Conservation (phyloP, 2,113 vertebrate species). For the Sakesphorus luctuosus region DNA sequence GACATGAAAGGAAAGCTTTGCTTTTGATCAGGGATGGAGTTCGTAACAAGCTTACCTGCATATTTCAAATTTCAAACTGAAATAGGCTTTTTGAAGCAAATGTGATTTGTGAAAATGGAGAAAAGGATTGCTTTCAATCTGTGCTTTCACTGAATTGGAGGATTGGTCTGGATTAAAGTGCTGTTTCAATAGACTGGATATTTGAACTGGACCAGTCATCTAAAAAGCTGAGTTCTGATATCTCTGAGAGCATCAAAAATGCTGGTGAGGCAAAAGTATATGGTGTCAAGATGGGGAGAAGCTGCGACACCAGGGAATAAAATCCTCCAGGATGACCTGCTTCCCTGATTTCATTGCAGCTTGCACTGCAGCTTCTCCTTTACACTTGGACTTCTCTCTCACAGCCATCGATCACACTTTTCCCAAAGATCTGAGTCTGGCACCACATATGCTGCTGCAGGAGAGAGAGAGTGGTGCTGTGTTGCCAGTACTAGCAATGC, state of each 20-base stretch:
- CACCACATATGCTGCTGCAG: background rate
- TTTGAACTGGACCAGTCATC: background rate
- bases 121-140: background rate
- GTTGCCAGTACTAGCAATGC: rapidly evolving
- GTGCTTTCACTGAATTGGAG: background rate
- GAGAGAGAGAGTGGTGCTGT: background rate
- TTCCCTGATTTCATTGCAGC: background rate
- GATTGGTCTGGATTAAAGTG: background rate
- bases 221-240: background rate
- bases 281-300: background rate
- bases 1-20: background rate
- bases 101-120: background rate
- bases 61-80: background rate
- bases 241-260: background rate
- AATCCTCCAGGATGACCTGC: background rate
- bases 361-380: background rate
- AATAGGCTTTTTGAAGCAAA: background rate
- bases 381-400: background rate
- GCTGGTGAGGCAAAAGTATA: background rate
- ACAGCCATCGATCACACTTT: background rate
- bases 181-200: background rate
- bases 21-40: background rate
- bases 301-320: background rate
- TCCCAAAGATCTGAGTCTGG: background rate
- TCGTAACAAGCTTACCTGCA: background rate